phyloP scores from a whole-genome alignment of 2,113 vertebrate genomes.

The Cranoglanis bouderius region DNA sequence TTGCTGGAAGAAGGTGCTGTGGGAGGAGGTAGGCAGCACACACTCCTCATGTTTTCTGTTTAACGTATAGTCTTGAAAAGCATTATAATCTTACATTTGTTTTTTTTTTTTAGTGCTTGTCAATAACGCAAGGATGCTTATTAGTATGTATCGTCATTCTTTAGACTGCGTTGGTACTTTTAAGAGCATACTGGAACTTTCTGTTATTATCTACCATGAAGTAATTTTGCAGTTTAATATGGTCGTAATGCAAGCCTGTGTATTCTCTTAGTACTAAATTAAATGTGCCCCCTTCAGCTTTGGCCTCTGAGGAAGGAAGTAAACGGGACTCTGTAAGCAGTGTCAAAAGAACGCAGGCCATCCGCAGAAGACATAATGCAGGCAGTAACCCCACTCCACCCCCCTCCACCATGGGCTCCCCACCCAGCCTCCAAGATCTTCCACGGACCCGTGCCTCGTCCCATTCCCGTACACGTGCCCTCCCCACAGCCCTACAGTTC shows the following conservation, averaged over 20 bases:
- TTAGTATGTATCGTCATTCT: neutral
- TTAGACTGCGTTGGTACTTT: neutral
- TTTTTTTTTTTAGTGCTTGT: neutral
- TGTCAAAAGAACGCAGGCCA: slow-evolving; percentile 84
- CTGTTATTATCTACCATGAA: neutral
- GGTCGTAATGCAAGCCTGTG: neutral
- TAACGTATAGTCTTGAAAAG: neutral
- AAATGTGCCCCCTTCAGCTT: slow-evolving; percentile 5
- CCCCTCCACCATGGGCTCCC: slow-evolving; percentile 87
- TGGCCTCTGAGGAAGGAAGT: slow-evolving; percentile 70
- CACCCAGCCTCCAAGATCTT: slow-evolving; percentile 86
- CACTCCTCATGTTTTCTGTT: neutral
- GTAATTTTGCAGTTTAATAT: neutral
- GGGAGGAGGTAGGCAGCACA: slow-evolving; percentile 78
- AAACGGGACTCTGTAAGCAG: slow-evolving; percentile 80
- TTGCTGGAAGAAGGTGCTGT: slow-evolving; percentile 83
- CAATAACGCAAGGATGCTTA: neutral
- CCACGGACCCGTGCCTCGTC: slow-evolving; percentile 81
- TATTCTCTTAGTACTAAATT: neutral
- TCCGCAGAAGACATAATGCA: slow-evolving; percentile 86
- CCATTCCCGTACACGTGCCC: slow-evolving; percentile 80
- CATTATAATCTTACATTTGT: neutral
- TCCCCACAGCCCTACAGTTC: slow-evolving; percentile 87
- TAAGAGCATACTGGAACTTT: neutral
- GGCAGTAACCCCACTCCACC: slow-evolving; percentile 90